These are phyloP conservation scores for Germaria angustata DNA, from an alignment of 2,888 invertebrate genomes.

Conservation along the genomic window DNA sequence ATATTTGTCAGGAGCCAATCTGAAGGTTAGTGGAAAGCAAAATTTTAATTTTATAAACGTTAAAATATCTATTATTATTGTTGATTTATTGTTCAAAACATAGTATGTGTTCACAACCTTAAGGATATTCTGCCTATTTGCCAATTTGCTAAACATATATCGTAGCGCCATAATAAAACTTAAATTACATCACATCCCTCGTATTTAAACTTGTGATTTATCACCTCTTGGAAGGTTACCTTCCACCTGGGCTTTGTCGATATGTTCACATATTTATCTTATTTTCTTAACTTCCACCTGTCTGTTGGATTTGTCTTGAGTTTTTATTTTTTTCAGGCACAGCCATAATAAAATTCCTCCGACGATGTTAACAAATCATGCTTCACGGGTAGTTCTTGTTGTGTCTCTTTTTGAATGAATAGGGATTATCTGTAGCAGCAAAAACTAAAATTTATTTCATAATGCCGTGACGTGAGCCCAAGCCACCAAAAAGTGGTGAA, in stretches of 20 bases:
- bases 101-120: no score
- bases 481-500: constrained; percentile 87
- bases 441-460: not conserved
- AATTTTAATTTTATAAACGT: no score
- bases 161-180: no score
- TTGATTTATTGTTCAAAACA: no score
- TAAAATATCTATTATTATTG: no score
- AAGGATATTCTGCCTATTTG: no score
- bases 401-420: constrained; percentile 87
- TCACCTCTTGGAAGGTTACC: constrained; percentile 98
- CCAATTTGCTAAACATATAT: no score
- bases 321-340: constrained; percentile 99
- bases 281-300: constrained; percentile 92
- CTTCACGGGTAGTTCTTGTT: constrained; percentile 94
- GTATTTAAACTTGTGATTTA: constrained; percentile 95
- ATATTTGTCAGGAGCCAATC: no score
- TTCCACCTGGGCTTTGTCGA: constrained; percentile 99
- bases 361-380: constrained; percentile 95
- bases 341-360: constrained; percentile 96
- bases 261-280: constrained; percentile 96
- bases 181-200: constrained; percentile 97
- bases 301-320: constrained; percentile 91
- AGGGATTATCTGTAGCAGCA: constrained; percentile 78
- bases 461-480: constrained; percentile 84
- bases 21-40: no score